Conservation (phyloP, 2,888 invertebrate genomes). For the Hemistola chrysoprasaria region DNA sequence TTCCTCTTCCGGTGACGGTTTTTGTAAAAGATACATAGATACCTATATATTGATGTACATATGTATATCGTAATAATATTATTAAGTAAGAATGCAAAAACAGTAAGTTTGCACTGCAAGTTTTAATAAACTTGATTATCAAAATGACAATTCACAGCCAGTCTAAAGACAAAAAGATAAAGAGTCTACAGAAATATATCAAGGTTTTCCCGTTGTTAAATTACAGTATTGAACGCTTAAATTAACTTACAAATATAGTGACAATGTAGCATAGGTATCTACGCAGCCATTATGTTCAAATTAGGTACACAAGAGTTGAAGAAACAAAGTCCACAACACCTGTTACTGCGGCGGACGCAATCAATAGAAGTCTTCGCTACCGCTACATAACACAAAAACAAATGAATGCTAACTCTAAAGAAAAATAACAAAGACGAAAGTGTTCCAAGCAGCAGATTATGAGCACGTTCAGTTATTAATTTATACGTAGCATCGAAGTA, state of each 20-base stretch:
- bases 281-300: no score
- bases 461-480: constrained; percentile 81
- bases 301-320: constrained; percentile 16
- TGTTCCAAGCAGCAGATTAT: constrained; percentile 78
- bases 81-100: no score
- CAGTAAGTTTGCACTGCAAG: no score
- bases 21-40: constrained; percentile 3
- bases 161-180: no score
- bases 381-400: constrained; percentile 74
- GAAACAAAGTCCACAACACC: constrained; percentile 55
- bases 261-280: no score
- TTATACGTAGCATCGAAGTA: constrained; percentile 76
- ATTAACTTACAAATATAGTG: no score
- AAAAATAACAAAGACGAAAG: constrained; percentile 78
- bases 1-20: constrained; percentile 44
- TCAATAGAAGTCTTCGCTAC: constrained; percentile 70
- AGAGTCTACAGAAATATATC: no score
- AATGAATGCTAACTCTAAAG: constrained; percentile 64
- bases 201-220: no score
- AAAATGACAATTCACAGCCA: no score
- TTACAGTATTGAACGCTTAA: no score
- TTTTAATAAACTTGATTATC: no score
- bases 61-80: no score
- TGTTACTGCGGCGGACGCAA: constrained; percentile 63
- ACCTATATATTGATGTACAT: constrained; percentile 13